Percentiles rank a stretch among this genome's conserved stretches.
phyloP scores from a whole-genome alignment of 2,113 vertebrate species.

The Chionomys nivalis region DNA sequence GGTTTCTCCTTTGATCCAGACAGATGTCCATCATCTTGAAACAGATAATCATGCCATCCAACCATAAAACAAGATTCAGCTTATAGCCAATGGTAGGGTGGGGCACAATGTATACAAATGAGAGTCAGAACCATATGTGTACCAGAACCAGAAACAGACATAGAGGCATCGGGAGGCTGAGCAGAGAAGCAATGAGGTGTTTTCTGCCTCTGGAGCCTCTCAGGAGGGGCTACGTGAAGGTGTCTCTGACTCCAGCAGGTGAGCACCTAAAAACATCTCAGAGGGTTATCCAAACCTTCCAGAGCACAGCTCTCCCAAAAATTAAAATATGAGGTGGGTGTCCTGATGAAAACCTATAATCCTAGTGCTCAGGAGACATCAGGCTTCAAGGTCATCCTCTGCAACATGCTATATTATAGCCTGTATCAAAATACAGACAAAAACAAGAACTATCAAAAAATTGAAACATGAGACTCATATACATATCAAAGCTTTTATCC shows the following conservation, averaged over 20 bases:
- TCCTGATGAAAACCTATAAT: neutral
- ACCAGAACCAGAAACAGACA: neutral
- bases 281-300: neutral
- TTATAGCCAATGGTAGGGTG: neutral
- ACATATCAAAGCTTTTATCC: constrained; percentile 12
- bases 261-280: neutral
- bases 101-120: neutral
- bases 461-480: neutral
- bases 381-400: neutral
- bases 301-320: neutral
- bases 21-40: neutral
- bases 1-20: neutral
- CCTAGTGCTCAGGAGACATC: neutral
- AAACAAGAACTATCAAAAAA: neutral
- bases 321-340: neutral
- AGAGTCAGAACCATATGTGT: neutral
- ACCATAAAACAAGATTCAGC: neutral
- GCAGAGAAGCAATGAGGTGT: neutral
- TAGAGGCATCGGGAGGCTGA: neutral
- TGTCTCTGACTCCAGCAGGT: neutral
- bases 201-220: neutral
- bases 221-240: neutral
- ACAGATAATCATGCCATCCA: neutral
- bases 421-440: neutral
- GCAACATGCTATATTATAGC: neutral